These are phyloP conservation scores for Tethea ocularis DNA, from an alignment of 2,888 invertebrate species.

Conservation along the genomic window DNA sequence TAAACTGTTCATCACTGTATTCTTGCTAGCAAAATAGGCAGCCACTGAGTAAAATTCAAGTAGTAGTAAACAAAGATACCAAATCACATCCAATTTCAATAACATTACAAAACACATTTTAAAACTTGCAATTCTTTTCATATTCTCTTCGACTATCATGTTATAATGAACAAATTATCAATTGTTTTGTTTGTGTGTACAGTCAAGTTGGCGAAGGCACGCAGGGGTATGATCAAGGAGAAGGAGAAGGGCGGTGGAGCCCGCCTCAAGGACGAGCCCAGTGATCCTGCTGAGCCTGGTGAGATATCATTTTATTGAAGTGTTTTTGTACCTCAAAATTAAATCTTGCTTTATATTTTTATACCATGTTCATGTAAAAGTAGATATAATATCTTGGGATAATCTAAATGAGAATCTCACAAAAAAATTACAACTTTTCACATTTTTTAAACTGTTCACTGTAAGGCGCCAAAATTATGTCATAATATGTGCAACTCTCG, in stretches of 20 bases:
- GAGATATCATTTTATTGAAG: slow-evolving; percentile 23
- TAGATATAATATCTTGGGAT: too few species aligned
- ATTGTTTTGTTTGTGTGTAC: slow-evolving; percentile 32
- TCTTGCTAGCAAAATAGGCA: too few species aligned
- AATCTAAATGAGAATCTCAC: too few species aligned
- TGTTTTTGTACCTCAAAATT: not conserved
- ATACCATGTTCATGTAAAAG: too few species aligned
- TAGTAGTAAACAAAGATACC: too few species aligned
- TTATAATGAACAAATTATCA: not conserved
- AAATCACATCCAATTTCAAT: too few species aligned
- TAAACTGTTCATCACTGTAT: too few species aligned
- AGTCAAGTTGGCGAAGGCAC: slow-evolving; percentile 85
- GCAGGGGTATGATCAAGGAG: slow-evolving; percentile 84
- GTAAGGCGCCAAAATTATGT: too few species aligned
- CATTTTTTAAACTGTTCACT: not conserved
- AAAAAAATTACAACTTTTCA: not conserved
- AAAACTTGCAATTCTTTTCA: too few species aligned
- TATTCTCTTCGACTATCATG: not conserved
- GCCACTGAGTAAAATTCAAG: too few species aligned
- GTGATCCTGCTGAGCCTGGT: slow-evolving; percentile 80
- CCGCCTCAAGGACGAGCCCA: slow-evolving; percentile 81
- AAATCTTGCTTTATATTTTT: not conserved
- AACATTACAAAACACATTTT: not conserved
- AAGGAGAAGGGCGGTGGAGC: slow-evolving; percentile 83
- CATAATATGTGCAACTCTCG: too few species aligned